Conservation (phyloP, 2,888 invertebrate species). For the Tetranychus truncatus region DNA sequence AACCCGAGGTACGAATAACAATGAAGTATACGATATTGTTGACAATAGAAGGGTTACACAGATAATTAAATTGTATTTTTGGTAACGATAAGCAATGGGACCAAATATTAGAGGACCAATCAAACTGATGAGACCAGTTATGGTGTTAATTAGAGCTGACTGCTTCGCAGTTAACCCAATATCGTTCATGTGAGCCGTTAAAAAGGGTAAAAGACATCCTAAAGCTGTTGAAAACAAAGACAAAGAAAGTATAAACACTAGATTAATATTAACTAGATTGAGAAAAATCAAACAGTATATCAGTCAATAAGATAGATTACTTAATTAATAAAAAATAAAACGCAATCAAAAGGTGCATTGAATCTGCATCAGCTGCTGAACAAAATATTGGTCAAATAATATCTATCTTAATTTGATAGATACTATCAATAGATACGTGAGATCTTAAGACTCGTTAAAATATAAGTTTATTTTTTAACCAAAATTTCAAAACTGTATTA, state of each 20-base stretch:
- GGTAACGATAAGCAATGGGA: constrained; percentile 55
- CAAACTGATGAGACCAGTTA: constrained; percentile 57
- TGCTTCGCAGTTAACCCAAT: constrained; percentile 55
- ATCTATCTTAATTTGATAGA: too few relatives aligned
- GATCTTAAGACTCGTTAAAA: too few relatives aligned
- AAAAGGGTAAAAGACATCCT: constrained; percentile 60
- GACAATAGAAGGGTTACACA: constrained; percentile 31
- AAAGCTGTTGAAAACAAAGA: constrained; percentile 41
- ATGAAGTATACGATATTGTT: constrained; percentile 30
- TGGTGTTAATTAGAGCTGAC: constrained; percentile 54
- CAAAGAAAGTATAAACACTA: not conserved
- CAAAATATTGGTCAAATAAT: too few relatives aligned
- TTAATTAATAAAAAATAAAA: too few relatives aligned
- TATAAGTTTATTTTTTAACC: too few relatives aligned
- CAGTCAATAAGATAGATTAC: too few relatives aligned
- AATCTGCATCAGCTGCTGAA: too few relatives aligned
- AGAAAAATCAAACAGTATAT: too few relatives aligned
- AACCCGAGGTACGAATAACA: constrained; percentile 31
- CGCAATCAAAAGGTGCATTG: too few relatives aligned
- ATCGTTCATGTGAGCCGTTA: constrained; percentile 54
- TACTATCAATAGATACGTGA: too few relatives aligned
- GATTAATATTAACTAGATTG: too few relatives aligned
- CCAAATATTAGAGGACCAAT: constrained; percentile 58
- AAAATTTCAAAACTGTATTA: too few relatives aligned
- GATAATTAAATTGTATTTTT: constrained; percentile 33